Percentiles rank a stretch among this genome's conserved stretches.
These are phyloP conservation scores for Dendrolimus kikuchii DNA, from an alignment of 1,140 invertebrate genomes.

Conservation along the genomic window DNA sequence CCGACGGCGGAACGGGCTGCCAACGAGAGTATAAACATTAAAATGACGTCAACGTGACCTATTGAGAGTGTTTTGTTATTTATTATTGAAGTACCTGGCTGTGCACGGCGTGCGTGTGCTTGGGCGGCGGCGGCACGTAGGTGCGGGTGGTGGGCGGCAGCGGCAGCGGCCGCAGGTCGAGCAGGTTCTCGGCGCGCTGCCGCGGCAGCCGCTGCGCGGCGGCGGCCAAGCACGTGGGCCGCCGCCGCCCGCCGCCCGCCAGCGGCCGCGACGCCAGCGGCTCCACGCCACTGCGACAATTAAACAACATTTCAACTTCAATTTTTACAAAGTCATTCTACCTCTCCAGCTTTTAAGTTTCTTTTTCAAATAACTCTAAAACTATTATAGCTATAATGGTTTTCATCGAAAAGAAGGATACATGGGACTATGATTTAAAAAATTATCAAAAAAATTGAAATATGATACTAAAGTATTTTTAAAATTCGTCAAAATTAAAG, in stretches of 20 bases:
- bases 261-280: slow-evolving; percentile 74
- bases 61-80: slow-evolving; percentile 1
- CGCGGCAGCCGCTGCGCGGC: slow-evolving; percentile 80
- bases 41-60: too few species aligned
- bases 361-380: too few species aligned
- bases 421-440: background rate
- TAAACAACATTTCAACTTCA: background rate
- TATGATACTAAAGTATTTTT: too few species aligned
- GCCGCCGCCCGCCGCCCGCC: slow-evolving; percentile 74
- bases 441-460: too few species aligned
- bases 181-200: slow-evolving; percentile 84
- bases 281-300: slow-evolving; percentile 42
- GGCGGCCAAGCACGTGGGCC: slow-evolving; percentile 83
- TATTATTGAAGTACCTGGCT: background rate
- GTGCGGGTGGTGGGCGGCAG: slow-evolving; percentile 47
- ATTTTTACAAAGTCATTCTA: too few species aligned
- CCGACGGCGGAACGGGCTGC: slow-evolving; percentile 3
- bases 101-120: slow-evolving; percentile 18
- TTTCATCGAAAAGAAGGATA: background rate
- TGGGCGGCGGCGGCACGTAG: slow-evolving; percentile 35
- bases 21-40: background rate
- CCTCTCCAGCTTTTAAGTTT: too few species aligned
- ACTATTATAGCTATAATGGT: too few species aligned
- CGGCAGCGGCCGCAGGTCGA: slow-evolving; percentile 82
- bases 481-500: too few species aligned